phyloP scores from a whole-genome alignment of 1,140 invertebrate species.

The Hermetia illucens region DNA sequence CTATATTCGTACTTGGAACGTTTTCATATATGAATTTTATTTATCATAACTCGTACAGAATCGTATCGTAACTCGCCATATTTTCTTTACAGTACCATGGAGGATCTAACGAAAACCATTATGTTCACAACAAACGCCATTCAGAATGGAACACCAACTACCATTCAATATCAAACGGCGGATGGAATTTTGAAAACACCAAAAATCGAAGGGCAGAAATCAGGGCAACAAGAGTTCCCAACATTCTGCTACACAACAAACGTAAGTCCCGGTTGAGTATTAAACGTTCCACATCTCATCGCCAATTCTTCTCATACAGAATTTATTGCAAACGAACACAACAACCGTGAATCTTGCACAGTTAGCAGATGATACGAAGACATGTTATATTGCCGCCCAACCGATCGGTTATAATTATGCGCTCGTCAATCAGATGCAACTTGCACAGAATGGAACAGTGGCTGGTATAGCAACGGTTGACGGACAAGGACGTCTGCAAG shows the following conservation, averaged over 20 bases:
- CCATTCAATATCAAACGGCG: conserved; percentile 28
- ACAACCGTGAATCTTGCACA: conserved; percentile 49
- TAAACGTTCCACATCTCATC: not conserved
- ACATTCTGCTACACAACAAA: conserved; percentile 51
- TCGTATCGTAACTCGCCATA: no score
- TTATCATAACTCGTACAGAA: no score
- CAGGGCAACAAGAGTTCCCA: conserved; percentile 38
- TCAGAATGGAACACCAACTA: conserved; percentile 24
- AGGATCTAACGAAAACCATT: conserved; percentile 29
- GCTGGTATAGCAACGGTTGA: conserved; percentile 26
- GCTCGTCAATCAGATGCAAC: conserved; percentile 44
- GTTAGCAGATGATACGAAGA: conserved; percentile 45
- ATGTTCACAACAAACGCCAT: conserved; percentile 27
- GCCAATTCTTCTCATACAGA: not conserved
- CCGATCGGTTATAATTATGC: conserved; percentile 52
- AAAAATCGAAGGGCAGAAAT: conserved; percentile 28
- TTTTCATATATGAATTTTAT: no score
- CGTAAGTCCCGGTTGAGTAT: conserved; percentile 32
- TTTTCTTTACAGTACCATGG: conserved; percentile 16
- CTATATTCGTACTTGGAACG: no score
- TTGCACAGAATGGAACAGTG: conserved; percentile 23
- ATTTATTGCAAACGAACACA: no score
- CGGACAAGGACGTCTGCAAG: conserved; percentile 26
- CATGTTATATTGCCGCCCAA: conserved; percentile 53
- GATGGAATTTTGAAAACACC: conserved; percentile 29